Evolutionary conservation across 1,140 invertebrate species (phyloP), one percentile per base, ranked within the genome.

Genomic region (Sitodiplosis mosellana): DNA sequence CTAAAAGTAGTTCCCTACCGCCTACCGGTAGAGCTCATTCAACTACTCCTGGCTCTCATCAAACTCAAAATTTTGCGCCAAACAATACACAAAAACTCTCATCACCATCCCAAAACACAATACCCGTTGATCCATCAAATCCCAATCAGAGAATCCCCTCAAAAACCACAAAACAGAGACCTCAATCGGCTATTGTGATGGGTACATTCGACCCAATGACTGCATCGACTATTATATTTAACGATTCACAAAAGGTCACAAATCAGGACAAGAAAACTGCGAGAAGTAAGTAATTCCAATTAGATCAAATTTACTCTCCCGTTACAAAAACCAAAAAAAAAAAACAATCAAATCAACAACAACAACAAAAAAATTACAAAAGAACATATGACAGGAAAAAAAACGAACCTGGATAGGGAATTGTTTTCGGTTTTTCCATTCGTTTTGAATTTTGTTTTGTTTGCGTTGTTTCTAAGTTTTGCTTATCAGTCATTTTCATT

Each of bases 1-100:
- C 66, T 57, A 69, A 69, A 67, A 68, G 62, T 68, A 69, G 65
- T 62, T 63, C 64, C 54, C 54, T 59, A 53, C 48, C 48, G 20
- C 56, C 60, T 55, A 61, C 54, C 51, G 61, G 60, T 62, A 62
- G 56, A 60, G 53, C 50, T 53, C 56, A 61, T 52, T 52, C 55
- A 54, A 48, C 52, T 53, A 20, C 50, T 48, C 47, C 42, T 49
- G 14, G 33, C 27, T 27, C 27, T 44, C 55, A 50, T 47, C 54
- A 50, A 19, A 53, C 45, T 46, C 54, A 55, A 46, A 55, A 44
- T 44, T 42, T 22, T 27, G 27, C 27, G 52, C 56, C 55, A 20
- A 45, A 48, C 48, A 52, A 59, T 50, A 53, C 54, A 52, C 52
- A 50, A 51, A 54, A 53, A 54, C 54, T 57, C 33, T 55, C 51